phyloP scores from a whole-genome alignment of 2,888 invertebrate species.

The Polyommatus iphigenia region DNA sequence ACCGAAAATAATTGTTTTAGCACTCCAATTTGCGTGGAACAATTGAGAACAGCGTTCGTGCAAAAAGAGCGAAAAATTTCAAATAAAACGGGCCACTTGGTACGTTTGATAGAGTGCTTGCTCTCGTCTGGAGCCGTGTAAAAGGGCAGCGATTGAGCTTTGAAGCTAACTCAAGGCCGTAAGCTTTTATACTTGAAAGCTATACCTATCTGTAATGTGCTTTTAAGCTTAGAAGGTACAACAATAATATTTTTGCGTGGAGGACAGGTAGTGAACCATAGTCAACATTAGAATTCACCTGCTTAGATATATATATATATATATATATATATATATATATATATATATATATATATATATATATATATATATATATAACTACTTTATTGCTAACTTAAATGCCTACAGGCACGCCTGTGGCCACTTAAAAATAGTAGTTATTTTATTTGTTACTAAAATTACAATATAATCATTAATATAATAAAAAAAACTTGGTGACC shows the following conservation, averaged over 20 bases:
- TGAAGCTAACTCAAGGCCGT: conserved; percentile 19
- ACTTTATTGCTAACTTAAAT: too few relatives aligned
- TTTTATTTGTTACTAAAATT: too few relatives aligned
- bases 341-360: too few relatives aligned
- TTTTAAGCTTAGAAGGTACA: neutral
- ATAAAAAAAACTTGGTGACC: too few relatives aligned
- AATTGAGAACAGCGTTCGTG: neutral
- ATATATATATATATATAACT: too few relatives aligned
- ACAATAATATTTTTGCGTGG: neutral
- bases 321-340: too few relatives aligned
- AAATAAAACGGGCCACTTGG: conserved; percentile 20
- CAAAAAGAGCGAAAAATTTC: conserved; percentile 24
- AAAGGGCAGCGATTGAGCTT: conserved; percentile 25
- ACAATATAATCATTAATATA: too few relatives aligned
- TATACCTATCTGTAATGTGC: neutral
- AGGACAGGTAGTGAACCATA: neutral
- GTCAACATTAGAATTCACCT: neutral
- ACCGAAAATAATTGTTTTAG: neutral
- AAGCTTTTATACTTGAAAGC: conserved; percentile 14
- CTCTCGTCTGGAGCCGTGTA: conserved; percentile 20
- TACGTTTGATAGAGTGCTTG: conserved; percentile 28
- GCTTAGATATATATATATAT: too few relatives aligned
- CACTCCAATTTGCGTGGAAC: conserved; percentile 14
- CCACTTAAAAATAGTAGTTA: too few relatives aligned
- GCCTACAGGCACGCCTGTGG: too few relatives aligned